phyloP scores from a whole-genome alignment of 2,888 invertebrate genomes.

The Scaptomyza flava region DNA sequence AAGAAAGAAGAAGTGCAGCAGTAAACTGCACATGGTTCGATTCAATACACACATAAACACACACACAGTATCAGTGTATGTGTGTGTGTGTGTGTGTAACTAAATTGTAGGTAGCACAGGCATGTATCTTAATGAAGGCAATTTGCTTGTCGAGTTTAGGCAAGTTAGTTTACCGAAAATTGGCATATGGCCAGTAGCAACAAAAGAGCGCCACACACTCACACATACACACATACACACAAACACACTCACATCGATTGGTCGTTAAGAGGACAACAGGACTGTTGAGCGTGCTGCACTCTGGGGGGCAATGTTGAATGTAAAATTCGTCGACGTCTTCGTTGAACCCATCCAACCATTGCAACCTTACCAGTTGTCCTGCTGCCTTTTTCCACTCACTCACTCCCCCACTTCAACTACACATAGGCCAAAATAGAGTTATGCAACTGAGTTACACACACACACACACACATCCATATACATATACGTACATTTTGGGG shows the following conservation, averaged over 20 bases:
- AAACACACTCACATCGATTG: slow-evolving; percentile 57
- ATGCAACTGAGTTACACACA: slow-evolving; percentile 45
- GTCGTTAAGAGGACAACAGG: slow-evolving; percentile 51
- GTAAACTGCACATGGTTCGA: slow-evolving; percentile 60
- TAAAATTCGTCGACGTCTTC: slow-evolving; percentile 62
- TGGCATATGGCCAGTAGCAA: slow-evolving; percentile 82
- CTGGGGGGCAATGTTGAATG: slow-evolving; percentile 65
- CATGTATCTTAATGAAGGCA: slow-evolving; percentile 80
- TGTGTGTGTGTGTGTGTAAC: slow-evolving; percentile 41
- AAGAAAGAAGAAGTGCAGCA: slow-evolving; percentile 45
- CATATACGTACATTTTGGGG: slow-evolving; percentile 34
- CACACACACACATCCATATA: slow-evolving; percentile 6
- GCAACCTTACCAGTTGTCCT: slow-evolving; percentile 36
- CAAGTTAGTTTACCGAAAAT: slow-evolving; percentile 81
- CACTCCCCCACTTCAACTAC: slow-evolving; percentile 11
- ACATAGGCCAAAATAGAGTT: slow-evolving; percentile 57
- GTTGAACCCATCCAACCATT: slow-evolving; percentile 46
- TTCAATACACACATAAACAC: slow-evolving; percentile 35
- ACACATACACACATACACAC: slow-evolving; percentile 4
- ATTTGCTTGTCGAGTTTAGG: slow-evolving; percentile 81
- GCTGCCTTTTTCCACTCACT: slow-evolving; percentile 1
- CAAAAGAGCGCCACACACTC: slow-evolving; percentile 56
- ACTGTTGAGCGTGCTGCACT: slow-evolving; percentile 61
- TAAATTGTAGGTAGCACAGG: slow-evolving; percentile 77
- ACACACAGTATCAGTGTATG: not conserved